Evolutionary conservation across 1,140 invertebrate species (phyloP), one percentile per base, ranked within the genome.

Genomic region (Wasmannia auropunctata): DNA sequence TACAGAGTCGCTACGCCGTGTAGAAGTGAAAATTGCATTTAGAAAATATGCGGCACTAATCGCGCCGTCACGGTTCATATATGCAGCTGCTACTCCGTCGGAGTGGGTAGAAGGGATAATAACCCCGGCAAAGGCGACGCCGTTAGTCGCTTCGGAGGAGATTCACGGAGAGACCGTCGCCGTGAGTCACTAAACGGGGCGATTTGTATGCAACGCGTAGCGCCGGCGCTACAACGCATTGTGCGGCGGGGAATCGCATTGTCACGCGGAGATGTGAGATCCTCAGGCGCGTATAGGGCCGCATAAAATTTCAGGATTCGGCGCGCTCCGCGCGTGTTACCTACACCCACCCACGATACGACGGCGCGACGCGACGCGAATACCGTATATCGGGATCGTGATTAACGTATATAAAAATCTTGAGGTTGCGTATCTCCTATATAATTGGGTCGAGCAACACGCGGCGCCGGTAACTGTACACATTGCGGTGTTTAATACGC

Each of bases 171-270:
- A 75, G 22, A n/a, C 28, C 58, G 40, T 88, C 31, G 25, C 28
- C 58, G 40, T 88, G 88, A 88, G 72, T 89, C 87, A 88, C 65
- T 49, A 34, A 56, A 19, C 28, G n/a, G n/a, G n/a, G 8, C 60
- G 49, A 89, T 90, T 84, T 34, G 72, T 84, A 90, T 90, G 87
- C 88, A 10, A 19, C 28, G 0, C 16, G 58, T 79, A 76, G 37
- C 79, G 83, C 80, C 70, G 87, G 81, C 89, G 90, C 76, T 91
- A 90, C 85, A 86, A 88, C 80, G 76, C 84, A 91, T 90, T 90
- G 90, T 91, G 37, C 60, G 49, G 6, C 58, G 31, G 77, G 77
- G 62, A 86, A 86, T 90, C 70, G 85, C 88, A 84, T 90, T 90
- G 86, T 86, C n/a, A 76, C 87, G 87, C 75, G 88, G 69, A 67